Evolutionary conservation across 1,140 invertebrate species (phyloP).

Genomic region (Papilio aristodemus): DNA sequence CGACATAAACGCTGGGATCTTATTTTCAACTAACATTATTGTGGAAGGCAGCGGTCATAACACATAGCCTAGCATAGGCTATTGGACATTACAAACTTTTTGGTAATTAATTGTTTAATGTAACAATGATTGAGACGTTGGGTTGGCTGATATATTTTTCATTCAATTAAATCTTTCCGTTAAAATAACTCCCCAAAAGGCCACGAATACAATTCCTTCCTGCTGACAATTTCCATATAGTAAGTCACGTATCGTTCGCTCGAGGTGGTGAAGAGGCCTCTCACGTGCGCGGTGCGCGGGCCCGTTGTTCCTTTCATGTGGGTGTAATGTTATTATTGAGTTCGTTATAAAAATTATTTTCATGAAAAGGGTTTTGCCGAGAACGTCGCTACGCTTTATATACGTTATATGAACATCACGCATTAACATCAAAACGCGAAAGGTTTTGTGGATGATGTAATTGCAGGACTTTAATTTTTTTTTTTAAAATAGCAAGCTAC

Average conservation of each 20-base stretch:
- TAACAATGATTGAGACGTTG: background rate
- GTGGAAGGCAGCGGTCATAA: no score
- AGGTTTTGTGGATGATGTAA: background rate
- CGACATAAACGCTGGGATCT: no score
- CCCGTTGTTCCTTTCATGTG: constrained; percentile 14
- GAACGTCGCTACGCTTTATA: background rate
- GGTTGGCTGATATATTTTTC: background rate
- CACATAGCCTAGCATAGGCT: no score
- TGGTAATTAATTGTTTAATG: no score
- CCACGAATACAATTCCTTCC: background rate
- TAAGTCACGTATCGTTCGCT: constrained; percentile 20
- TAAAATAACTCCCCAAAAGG: background rate
- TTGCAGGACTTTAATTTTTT: background rate
- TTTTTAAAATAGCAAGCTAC: background rate
- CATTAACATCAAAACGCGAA: background rate
- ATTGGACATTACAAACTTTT: no score
- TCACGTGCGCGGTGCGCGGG: background rate
- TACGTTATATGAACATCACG: background rate
- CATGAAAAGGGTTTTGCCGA: constrained; percentile 1
- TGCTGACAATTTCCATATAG: constrained; percentile 17
- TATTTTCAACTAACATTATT: no score
- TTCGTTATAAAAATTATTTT: constrained; percentile 22
- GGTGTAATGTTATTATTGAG: constrained; percentile 19
- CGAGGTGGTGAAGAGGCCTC: background rate
- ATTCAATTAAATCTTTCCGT: background rate